Evolutionary conservation across 2,113 vertebrate genomes (phyloP).

Genomic region (Dromaius novaehollandiae): DNA sequence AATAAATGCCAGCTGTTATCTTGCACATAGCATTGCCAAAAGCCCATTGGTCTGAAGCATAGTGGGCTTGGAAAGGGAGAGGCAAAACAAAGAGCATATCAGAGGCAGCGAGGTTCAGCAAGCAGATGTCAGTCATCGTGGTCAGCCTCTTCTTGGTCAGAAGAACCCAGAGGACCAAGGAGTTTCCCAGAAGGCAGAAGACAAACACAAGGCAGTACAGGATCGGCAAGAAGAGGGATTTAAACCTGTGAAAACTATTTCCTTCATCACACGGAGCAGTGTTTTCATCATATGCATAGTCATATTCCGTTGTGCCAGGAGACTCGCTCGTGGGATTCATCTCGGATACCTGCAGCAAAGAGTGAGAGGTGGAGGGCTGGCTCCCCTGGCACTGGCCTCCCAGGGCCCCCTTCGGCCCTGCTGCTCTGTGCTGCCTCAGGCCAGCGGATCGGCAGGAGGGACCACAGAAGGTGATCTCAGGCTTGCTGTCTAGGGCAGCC

Average conservation of each 20-base stretch:
- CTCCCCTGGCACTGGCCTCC: background rate
- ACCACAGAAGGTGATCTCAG: background rate
- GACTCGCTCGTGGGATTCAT: slow-evolving; percentile 52
- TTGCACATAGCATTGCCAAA: slow-evolving; percentile 84
- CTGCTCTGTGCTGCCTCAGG: background rate
- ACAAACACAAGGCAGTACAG: slow-evolving; percentile 84
- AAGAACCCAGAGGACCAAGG: slow-evolving; percentile 85
- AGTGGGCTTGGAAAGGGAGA: slow-evolving; percentile 86
- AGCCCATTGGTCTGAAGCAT: slow-evolving; percentile 76
- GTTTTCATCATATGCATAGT: slow-evolving; percentile 42
- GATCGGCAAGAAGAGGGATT: slow-evolving; percentile 71
- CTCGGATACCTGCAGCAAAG: slow-evolving; percentile 16
- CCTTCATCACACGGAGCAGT: slow-evolving; percentile 55
- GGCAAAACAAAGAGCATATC: slow-evolving; percentile 84
- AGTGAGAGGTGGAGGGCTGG: background rate
- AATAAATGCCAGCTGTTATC: slow-evolving; percentile 79
- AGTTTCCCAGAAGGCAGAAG: slow-evolving; percentile 85
- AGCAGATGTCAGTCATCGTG: slow-evolving; percentile 88
- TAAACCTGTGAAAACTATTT: slow-evolving; percentile 63
- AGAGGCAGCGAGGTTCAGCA: slow-evolving; percentile 84
- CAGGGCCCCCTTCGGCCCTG: background rate
- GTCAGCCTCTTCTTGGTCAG: slow-evolving; percentile 72
- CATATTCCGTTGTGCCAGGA: slow-evolving; percentile 44
- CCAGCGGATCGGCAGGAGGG: background rate
- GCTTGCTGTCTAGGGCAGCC: background rate